These are phyloP conservation scores for Poicephalus meyeri DNA, from an alignment of 2,113 vertebrate genomes.

Conservation along the genomic window DNA sequence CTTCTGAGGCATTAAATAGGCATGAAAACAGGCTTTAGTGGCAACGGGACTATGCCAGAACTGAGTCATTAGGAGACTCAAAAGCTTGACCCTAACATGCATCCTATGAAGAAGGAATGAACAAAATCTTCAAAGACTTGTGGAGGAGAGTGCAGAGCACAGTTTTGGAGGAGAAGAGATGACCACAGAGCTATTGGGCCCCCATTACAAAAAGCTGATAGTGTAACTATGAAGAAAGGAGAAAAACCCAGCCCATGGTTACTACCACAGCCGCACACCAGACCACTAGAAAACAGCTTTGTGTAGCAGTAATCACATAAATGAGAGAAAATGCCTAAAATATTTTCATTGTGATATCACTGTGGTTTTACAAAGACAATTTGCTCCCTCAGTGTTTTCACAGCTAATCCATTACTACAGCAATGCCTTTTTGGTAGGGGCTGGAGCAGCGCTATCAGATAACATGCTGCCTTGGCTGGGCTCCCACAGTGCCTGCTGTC, in stretches of 20 bases:
- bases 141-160: not conserved
- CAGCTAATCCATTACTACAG: not conserved
- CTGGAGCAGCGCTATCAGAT: not conserved
- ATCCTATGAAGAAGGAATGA: conserved; percentile 48
- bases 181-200: not conserved
- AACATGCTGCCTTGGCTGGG: accelerated
- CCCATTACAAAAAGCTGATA: not conserved
- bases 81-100: conserved; percentile 46
- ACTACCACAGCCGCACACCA: not conserved
- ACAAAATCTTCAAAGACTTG: conserved; percentile 48
- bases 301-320: not conserved
- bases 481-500: accelerated
- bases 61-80: conserved; percentile 54
- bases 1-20: conserved; percentile 84
- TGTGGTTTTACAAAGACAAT: not conserved
- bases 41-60: conserved; percentile 60
- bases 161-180: not conserved
- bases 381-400: not conserved
- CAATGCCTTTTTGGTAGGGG: not conserved
- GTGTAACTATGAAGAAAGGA: not conserved
- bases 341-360: not conserved
- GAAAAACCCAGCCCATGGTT: not conserved
- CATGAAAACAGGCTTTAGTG: conserved; percentile 76
- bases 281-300: not conserved
- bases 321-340: not conserved